Evolutionary conservation across 23 tunicate genomes (phyloP), one percentile per base, ranked within the genome.

Genomic region (Corella eumyota): DNA sequence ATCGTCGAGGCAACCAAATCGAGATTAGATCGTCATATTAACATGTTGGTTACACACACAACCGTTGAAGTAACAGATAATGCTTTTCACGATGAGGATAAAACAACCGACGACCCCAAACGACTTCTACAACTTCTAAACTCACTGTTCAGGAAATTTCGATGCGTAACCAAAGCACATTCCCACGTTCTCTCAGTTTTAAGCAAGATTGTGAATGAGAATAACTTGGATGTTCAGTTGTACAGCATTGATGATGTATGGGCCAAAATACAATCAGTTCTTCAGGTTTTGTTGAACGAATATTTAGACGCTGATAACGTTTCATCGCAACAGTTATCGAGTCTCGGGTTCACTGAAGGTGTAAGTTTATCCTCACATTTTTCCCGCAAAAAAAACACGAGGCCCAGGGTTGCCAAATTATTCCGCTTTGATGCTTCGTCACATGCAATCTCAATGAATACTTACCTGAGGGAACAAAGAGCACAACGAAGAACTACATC

Each of bases 391-490:
- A 67, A 58, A 52, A 72, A 67, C 25, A 62, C 62, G 19, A 35
- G 78, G 32, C 81, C 72, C 32, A 57, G 69, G 21, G 77, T 62
- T 4, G 81, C 84, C 0, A 92, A 83, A 71, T 59, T 92, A 11
- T 92, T 92, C 38, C 62, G 87, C 21, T 92, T 92, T 51, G 98
- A 92, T 57, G 90, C 74, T 17, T 92, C 98, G 1, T 82, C 92
- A 2, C 98, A 92, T 47, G 98, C 98, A 4, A 92, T 92, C 32
- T 92, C 98, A 20, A 92, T 92, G 98, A 92, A 92, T 61, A 92
- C 62, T 24, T 92, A 82, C 51, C 61, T 92, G 23, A 60, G 98
- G 1, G 98, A 92, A 37, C 91, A 92, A 64, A 35, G 96, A 34
- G 88, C 96, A 1, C 90, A 88, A 48, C 63, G 63, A 45, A 47